Percentiles rank a stretch among this genome's conserved stretches.
These are phyloP conservation scores for Recurvirostra avosetta DNA, from an alignment of 2,113 vertebrate species.

Conservation along the genomic window DNA sequence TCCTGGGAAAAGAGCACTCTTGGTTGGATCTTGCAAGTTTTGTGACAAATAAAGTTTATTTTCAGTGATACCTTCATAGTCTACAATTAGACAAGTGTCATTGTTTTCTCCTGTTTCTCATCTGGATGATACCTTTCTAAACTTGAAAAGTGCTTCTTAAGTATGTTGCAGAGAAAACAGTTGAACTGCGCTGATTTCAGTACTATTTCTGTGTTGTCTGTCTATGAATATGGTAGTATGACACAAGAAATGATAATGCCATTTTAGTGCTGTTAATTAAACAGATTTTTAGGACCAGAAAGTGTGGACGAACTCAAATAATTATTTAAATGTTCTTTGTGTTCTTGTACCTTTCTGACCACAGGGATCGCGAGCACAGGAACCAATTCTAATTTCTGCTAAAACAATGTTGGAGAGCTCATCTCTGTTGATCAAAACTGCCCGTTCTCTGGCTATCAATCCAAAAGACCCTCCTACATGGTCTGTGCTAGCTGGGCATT, in stretches of 20 bases:
- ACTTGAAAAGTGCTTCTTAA: neutral
- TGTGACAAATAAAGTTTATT: neutral
- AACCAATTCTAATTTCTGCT: constrained; percentile 92
- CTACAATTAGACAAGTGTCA: neutral
- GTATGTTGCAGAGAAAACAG: neutral
- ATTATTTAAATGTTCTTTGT: neutral
- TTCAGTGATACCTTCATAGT: neutral
- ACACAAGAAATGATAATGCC: neutral
- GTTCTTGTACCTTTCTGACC: neutral
- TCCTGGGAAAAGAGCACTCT: neutral
- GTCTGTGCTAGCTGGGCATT: constrained; percentile 96
- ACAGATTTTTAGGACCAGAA: neutral
- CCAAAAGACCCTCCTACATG: constrained; percentile 97
- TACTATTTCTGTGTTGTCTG: neutral
- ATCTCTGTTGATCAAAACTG: constrained; percentile 88
- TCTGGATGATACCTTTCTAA: neutral
- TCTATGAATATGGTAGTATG: neutral
- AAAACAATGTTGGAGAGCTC: constrained; percentile 97
- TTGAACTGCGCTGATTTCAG: neutral
- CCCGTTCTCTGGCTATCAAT: constrained; percentile 93
- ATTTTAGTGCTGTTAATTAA: neutral
- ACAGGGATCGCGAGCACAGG: constrained; percentile 92
- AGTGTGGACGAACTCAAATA: neutral
- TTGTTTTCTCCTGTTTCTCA: neutral
- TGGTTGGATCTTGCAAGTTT: neutral